phyloP scores from a whole-genome alignment of 2,888 invertebrate genomes.

The Drosophila fungiperda region DNA sequence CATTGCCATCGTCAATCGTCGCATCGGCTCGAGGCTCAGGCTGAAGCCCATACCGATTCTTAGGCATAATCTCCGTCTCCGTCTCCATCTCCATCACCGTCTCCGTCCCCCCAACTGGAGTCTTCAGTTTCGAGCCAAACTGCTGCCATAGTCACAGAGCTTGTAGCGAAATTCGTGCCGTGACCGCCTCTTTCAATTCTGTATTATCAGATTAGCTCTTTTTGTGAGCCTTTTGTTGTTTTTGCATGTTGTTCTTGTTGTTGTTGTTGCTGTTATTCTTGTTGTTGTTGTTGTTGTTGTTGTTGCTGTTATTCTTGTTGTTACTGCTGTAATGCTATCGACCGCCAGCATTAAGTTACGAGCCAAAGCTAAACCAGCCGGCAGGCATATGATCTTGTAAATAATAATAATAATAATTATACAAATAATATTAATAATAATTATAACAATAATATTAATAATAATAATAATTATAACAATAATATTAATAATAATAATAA shows the following conservation, averaged over 20 bases:
- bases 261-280: slow-evolving; percentile 28
- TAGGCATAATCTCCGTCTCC: background rate
- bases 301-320: slow-evolving; percentile 20
- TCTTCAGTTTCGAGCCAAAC: slow-evolving; percentile 27
- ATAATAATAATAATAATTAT: slow-evolving; percentile 33
- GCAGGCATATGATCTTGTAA: slow-evolving; percentile 40
- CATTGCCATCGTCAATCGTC: slow-evolving; percentile 54
- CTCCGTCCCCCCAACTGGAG: background rate
- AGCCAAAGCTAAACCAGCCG: slow-evolving; percentile 42
- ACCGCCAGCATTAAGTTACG: slow-evolving; percentile 74
- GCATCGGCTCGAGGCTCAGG: slow-evolving; percentile 29
- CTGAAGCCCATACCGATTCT: slow-evolving; percentile 5
- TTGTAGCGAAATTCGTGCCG: slow-evolving; percentile 80
- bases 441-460: too few relatives aligned
- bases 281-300: slow-evolving; percentile 52
- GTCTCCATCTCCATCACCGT: background rate
- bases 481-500: too few relatives aligned
- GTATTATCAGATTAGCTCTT: slow-evolving; percentile 81
- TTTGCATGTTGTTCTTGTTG: slow-evolving; percentile 24
- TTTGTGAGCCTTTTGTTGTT: slow-evolving; percentile 70
- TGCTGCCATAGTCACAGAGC: slow-evolving; percentile 66
- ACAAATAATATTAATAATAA: too few relatives aligned
- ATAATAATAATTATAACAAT: too few relatives aligned
- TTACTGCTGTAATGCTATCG: slow-evolving; percentile 63
- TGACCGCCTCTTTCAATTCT: slow-evolving; percentile 82